A percentile compares a stretch with the other conserved stretches of the same genome.
phyloP scores from a whole-genome alignment of 2,888 invertebrate genomes.

The Erpobdella octoculata region DNA sequence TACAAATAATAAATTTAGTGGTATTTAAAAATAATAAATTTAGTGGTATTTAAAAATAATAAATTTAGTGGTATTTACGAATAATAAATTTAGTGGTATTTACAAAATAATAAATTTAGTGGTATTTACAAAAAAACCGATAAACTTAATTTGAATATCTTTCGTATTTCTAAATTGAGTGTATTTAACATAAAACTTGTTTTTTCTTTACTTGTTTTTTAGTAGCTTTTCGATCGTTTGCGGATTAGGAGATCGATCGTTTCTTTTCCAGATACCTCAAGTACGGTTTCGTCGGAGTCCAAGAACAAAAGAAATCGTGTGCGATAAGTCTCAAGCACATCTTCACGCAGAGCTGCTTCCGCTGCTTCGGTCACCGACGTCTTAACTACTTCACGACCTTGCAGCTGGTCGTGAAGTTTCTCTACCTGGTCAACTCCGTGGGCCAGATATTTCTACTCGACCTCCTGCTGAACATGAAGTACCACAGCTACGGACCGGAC shows the following conservation, averaged over 20 bases:
- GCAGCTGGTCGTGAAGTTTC: constrained; percentile 44
- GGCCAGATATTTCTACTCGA: constrained; percentile 42
- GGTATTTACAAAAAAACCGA: constrained; percentile 24
- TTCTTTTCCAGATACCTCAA: not conserved
- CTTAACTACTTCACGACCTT: constrained; percentile 46
- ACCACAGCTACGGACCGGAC: constrained; percentile 29
- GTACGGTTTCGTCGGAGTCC: not conserved
- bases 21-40: not conserved
- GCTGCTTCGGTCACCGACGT: constrained; percentile 28
- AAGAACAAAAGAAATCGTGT: not conserved
- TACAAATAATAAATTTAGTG: too few relatives aligned
- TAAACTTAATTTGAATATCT: constrained; percentile 1
- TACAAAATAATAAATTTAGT: constrained; percentile 23
- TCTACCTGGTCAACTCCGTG: constrained; percentile 45
- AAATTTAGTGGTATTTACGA: too few relatives aligned
- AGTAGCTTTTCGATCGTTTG: too few relatives aligned
- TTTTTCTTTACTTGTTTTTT: too few relatives aligned
- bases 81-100: constrained; percentile 1
- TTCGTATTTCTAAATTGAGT: too few relatives aligned
- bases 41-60: constrained; percentile 26
- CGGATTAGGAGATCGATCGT: too few relatives aligned
- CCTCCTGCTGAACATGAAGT: constrained; percentile 32
- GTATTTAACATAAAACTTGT: too few relatives aligned
- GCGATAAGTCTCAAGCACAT: constrained; percentile 27
- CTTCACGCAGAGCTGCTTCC: constrained; percentile 25